A percentile compares a stretch with the other conserved stretches of the same genome.
These are phyloP conservation scores for Choristoneura rosaceana DNA, from an alignment of 2,888 invertebrate species.

Conservation along the genomic window DNA sequence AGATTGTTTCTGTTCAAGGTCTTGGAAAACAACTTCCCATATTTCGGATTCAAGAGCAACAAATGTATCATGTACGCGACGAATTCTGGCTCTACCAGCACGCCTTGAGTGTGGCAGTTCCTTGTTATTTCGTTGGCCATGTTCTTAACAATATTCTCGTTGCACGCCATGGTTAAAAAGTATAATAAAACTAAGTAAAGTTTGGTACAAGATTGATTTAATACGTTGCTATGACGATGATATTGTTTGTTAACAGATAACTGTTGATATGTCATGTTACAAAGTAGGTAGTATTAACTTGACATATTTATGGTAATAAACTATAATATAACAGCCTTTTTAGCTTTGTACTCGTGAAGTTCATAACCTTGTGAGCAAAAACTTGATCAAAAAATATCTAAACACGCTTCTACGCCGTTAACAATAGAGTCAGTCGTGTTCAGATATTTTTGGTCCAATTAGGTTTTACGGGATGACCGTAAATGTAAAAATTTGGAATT, in stretches of 20 bases:
- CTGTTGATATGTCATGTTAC: not conserved
- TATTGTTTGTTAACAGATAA: not conserved
- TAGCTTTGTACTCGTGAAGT: too few species aligned
- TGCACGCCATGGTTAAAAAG: slow-evolving; percentile 67
- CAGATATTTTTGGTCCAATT: too few species aligned
- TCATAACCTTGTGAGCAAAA: too few species aligned
- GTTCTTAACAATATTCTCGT: slow-evolving; percentile 83
- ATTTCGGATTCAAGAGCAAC: slow-evolving; percentile 83
- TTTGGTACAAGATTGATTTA: not conserved
- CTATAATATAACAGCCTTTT: too few species aligned
- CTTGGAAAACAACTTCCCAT: slow-evolving; percentile 79
- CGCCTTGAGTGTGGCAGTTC: slow-evolving; percentile 75
- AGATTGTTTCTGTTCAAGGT: slow-evolving; percentile 79
- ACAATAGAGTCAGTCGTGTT: too few species aligned
- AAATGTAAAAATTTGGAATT: too few species aligned
- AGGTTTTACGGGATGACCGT: too few species aligned
- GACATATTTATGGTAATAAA: too few species aligned
- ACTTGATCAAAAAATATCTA: too few species aligned
- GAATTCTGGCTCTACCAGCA: slow-evolving; percentile 78
- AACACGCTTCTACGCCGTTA: too few species aligned
- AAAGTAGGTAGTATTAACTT: too few species aligned
- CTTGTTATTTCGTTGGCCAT: slow-evolving; percentile 85
- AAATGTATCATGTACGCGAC: slow-evolving; percentile 82
- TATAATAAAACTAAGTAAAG: not conserved
- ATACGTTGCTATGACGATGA: slow-evolving; percentile 6